These are phyloP conservation scores for Zophobas morio DNA, from an alignment of 1,140 invertebrate species.

Conservation along the genomic window DNA sequence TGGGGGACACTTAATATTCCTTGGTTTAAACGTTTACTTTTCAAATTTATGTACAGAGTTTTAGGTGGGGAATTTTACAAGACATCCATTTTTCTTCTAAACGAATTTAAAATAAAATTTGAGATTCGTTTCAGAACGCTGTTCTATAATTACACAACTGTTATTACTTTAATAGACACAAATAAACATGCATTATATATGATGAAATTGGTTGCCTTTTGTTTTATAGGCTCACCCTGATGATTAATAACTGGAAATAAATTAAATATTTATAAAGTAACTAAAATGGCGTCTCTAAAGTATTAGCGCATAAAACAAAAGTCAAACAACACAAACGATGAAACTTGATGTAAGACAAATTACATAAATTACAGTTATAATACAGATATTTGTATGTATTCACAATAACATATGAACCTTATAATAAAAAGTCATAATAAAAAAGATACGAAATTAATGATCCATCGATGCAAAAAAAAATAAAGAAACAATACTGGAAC, in stretches of 20 bases:
- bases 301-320: constrained; percentile 57
- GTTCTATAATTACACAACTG: constrained; percentile 35
- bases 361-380: constrained; percentile 65
- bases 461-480: constrained; percentile 47
- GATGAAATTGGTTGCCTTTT: constrained; percentile 54
- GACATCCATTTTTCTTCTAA: constrained; percentile 32
- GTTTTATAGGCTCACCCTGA: constrained; percentile 48
- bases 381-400: constrained; percentile 59
- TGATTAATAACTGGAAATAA: constrained; percentile 26
- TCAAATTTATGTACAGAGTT: constrained; percentile 40
- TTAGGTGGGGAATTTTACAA: constrained; percentile 38
- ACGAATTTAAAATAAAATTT: constrained; percentile 51
- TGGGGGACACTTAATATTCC: constrained; percentile 44
- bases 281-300: constrained; percentile 13
- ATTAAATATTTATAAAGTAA: constrained; percentile 39
- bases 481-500: constrained; percentile 59
- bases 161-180: constrained; percentile 47
- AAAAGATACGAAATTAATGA: constrained; percentile 51
- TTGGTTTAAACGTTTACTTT: constrained; percentile 24
- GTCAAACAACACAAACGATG: constrained; percentile 55
- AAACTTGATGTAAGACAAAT: constrained; percentile 54
- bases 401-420: constrained; percentile 55
- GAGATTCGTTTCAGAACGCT: constrained; percentile 53
- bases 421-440: constrained; percentile 51
- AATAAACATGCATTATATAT: constrained; percentile 51